Evolutionary conservation across 2,797 vertebrate species (phyloP).

Genomic region (Ara ararauna): DNA sequence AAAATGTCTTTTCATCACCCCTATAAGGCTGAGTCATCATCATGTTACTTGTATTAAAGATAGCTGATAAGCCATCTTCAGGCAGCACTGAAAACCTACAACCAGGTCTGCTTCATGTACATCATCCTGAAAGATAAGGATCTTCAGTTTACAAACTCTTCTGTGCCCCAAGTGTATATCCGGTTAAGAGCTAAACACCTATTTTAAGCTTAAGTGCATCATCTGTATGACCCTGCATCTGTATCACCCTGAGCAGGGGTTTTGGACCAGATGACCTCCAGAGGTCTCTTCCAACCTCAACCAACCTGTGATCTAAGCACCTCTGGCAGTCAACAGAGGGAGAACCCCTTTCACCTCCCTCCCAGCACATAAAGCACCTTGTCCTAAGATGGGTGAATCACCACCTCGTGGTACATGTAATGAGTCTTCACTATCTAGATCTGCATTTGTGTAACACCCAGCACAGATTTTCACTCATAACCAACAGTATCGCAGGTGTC

Average conservation of each 20-base stretch:
- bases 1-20: background rate
- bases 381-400: constrained; percentile 9
- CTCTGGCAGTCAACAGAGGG: background rate
- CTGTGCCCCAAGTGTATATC: background rate
- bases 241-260: background rate
- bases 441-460: background rate
- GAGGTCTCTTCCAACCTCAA: background rate
- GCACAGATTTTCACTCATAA: background rate
- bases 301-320: background rate
- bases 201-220: background rate
- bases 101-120: background rate
- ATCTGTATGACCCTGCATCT: background rate
- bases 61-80: background rate
- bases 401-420: background rate
- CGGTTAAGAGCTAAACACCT: background rate
- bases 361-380: background rate
- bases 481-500: background rate
- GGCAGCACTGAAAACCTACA: background rate
- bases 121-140: background rate
- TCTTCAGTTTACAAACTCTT: background rate
- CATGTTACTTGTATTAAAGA: background rate
- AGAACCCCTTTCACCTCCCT: background rate
- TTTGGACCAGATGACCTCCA: background rate
- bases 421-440: background rate
- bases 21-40: background rate